These are phyloP conservation scores for Drosophila hydei DNA, from an alignment of 1,140 invertebrate species.

Conservation along the genomic window DNA sequence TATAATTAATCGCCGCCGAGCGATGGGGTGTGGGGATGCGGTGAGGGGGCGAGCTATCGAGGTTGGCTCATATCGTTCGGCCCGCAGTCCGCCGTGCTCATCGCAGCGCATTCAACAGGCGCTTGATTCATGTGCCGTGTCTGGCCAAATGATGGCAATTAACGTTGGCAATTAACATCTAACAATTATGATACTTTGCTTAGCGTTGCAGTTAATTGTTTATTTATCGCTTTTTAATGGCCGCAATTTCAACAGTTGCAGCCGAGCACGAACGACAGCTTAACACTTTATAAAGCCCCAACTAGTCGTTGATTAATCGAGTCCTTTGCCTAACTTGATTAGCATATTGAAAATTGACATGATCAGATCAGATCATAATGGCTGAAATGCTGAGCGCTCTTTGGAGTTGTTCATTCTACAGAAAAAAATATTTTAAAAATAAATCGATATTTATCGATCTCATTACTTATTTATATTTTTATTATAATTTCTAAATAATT, in stretches of 20 bases:
- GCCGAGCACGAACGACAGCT: conserved; percentile 8
- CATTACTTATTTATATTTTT: neutral
- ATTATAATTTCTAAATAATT: neutral
- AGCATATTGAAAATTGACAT: no score
- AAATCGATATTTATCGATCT: no score
- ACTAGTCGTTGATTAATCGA: conserved; percentile 17
- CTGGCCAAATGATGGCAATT: conserved; percentile 75
- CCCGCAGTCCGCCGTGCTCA: neutral
- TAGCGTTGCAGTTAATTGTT: conserved; percentile 73
- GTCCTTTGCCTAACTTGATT: neutral
- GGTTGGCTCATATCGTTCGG: conserved; percentile 1
- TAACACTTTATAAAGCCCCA: neutral
- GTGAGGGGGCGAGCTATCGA: neutral
- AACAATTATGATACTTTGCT: conserved; percentile 80
- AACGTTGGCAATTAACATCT: conserved; percentile 72
- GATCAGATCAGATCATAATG: no score
- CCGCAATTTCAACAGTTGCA: conserved; percentile 23
- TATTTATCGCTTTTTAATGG: conserved; percentile 75
- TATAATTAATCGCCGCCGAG: conserved; percentile 72
- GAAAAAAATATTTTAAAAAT: no score
- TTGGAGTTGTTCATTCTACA: no score
- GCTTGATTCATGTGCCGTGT: conserved; percentile 73
- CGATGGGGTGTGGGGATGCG: no score
- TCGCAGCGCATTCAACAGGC: conserved; percentile 16
- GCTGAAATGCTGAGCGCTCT: no score